These are phyloP conservation scores for Penelope pileata DNA, from an alignment of 2,113 vertebrate species.

Conservation along the genomic window DNA sequence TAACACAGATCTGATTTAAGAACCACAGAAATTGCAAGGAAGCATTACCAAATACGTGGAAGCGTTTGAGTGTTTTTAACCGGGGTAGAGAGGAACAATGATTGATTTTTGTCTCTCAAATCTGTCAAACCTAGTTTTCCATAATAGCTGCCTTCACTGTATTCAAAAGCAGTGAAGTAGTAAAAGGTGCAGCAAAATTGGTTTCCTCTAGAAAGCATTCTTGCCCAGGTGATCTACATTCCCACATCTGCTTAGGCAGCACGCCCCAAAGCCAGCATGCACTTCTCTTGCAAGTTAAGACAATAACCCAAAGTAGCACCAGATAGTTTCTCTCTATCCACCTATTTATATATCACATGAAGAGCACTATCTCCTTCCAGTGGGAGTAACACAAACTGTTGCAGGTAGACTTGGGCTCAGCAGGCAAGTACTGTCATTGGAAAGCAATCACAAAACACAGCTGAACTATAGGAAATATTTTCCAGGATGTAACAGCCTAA, in stretches of 20 bases:
- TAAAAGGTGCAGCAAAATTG: neutral
- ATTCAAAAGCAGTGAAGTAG: neutral
- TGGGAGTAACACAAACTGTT: neutral
- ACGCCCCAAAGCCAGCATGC: neutral
- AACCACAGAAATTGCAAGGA: neutral
- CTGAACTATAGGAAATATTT: neutral
- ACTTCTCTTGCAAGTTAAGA: neutral
- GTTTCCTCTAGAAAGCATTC: neutral
- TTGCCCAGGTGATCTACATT: neutral
- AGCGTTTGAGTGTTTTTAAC: neutral
- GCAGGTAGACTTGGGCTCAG: neutral
- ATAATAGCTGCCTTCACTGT: neutral
- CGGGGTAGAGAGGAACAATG: neutral
- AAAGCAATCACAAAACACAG: neutral
- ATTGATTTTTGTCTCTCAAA: constrained; percentile 3
- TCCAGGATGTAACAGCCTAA: neutral
- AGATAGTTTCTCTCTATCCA: no score
- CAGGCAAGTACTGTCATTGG: neutral
- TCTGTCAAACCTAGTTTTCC: neutral
- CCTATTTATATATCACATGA: no score
- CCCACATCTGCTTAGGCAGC: neutral
- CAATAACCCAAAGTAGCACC: neutral
- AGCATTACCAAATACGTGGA: neutral
- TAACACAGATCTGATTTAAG: neutral
- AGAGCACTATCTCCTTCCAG: neutral